Conservation (phyloP, 2,888 invertebrate genomes). For the Drosophila dives region DNA sequence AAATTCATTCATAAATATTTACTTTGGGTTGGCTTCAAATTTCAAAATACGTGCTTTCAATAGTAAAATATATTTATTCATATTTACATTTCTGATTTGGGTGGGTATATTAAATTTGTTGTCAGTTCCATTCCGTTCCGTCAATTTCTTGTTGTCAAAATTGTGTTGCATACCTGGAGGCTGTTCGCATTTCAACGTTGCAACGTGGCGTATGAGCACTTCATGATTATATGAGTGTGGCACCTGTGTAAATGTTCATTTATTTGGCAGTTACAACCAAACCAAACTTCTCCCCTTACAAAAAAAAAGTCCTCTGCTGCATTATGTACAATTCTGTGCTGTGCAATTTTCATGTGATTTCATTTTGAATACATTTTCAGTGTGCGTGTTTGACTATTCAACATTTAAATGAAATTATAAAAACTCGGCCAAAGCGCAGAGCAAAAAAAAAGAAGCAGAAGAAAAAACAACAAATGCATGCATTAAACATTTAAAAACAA, state of each 20-base stretch:
- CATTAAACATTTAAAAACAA: conserved; percentile 56
- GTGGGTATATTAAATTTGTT: not conserved
- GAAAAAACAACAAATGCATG: conserved; percentile 47
- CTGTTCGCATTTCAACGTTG: conserved; percentile 18
- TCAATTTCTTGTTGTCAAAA: conserved; percentile 8
- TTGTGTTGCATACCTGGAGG: conserved; percentile 47
- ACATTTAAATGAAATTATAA: conserved; percentile 70
- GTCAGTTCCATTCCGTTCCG: not conserved
- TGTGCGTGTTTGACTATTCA: conserved; percentile 38
- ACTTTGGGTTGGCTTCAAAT: not conserved
- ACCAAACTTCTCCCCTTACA: conserved; percentile 4
- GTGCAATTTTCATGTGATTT: conserved; percentile 58
- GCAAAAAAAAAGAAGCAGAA: conserved; percentile 1
- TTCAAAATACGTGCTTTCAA: not conserved
- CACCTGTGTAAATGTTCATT: conserved; percentile 15
- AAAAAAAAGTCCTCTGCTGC: conserved; percentile 51
- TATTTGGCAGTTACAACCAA: not conserved
- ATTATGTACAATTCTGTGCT: conserved; percentile 61
- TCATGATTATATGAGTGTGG: conserved; percentile 42
- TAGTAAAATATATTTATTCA: not conserved
- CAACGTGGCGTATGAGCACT: conserved; percentile 38
- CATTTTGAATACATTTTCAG: conserved; percentile 39
- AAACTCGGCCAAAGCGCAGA: conserved; percentile 35
- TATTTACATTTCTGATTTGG: not conserved
- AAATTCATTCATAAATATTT: not conserved